A percentile compares a stretch with the other conserved stretches of the same genome.
Evolutionary conservation across 2,797 vertebrate genomes (phyloP).

Genomic region (Myioborus melanocephalus): DNA sequence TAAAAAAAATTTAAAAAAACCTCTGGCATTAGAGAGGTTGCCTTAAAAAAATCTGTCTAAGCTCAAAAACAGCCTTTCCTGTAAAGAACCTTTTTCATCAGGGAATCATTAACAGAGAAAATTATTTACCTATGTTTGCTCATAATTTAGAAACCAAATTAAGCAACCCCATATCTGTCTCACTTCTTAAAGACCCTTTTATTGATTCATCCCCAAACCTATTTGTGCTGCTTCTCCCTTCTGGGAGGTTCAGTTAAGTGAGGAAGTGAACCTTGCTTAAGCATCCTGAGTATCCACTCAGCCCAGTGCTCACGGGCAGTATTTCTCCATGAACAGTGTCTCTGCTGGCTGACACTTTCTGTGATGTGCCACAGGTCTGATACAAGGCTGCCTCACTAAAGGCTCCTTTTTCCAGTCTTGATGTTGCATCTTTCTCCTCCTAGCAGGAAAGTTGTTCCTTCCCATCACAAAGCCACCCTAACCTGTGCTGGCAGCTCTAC

Average conservation of each 20-base stretch:
- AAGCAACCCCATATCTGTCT: not conserved
- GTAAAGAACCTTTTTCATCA: not conserved
- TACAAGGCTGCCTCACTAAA: not conserved
- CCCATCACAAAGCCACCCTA: not conserved
- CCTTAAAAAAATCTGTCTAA: not conserved
- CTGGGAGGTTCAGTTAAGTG: not conserved
- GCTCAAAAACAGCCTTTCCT: not conserved
- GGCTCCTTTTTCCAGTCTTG: not conserved
- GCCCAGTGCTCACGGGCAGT: not conserved
- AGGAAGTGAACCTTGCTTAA: not conserved
- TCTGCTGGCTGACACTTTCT: not conserved
- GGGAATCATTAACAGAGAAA: not conserved
- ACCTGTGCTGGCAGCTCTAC: not conserved
- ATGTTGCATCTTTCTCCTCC: not conserved
- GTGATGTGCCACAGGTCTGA: rapidly evolving
- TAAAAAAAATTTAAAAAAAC: not conserved
- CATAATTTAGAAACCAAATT: not conserved
- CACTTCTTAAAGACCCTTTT: not conserved
- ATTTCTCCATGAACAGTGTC: not conserved
- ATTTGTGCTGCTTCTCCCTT: not conserved
- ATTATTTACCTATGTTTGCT: not conserved
- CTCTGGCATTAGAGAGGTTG: not conserved
- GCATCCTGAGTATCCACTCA: not conserved
- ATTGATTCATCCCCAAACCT: not conserved
- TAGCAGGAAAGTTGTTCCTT: not conserved